Base-by-base conservation (phyloP, 2,888 invertebrate species). In the Tiphia femorata region DNA sequence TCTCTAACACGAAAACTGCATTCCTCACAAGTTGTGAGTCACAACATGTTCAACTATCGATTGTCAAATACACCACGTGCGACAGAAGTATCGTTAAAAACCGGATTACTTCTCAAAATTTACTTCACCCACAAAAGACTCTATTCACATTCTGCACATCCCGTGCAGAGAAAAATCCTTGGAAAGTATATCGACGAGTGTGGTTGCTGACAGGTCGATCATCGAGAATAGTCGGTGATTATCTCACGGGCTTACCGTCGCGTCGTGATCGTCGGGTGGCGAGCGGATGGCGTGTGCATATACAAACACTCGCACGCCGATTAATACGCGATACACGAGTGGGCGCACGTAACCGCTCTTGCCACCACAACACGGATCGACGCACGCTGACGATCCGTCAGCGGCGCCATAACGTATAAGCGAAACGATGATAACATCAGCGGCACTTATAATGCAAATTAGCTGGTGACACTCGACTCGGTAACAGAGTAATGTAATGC, bases 361-460 rank as follows among this genome's bases (percentile, higher is more conserved):
- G 16, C 16, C 12, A 23, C 20, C 43, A 58, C 58, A 50, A 43
- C 38, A 23, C 29, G 35, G 55, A 30, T 49, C 50, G 58, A 52
- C 33, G 56, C 27, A 47, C 57, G 62, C 49, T 64, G 72, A 70
- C 71, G 72, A 74, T 77, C 77, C 78, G 77, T 80, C 80, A 79
- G 69, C 78, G 70, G 62, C 72, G 73, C 68, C 75, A 78, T 78
- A 78, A 80, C 73, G 75, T 76, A 77, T 76, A 77, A 77, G 73
- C 79, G 77, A 72, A 57, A 72, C 76, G 73, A 80, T 80, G 81
- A 80, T 78, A 80, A 79, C 79, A 81, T 77, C 76, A 76, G 70
- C 73, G 73, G 77, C 79, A 82, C 83, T 82, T 83, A 81, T 81
- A 80, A 82, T 82, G 83, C 81, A 82, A 82, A 82, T 82, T 80